Conservation (phyloP, 2,797 vertebrate genomes). For the Holocentrus rufus region DNA sequence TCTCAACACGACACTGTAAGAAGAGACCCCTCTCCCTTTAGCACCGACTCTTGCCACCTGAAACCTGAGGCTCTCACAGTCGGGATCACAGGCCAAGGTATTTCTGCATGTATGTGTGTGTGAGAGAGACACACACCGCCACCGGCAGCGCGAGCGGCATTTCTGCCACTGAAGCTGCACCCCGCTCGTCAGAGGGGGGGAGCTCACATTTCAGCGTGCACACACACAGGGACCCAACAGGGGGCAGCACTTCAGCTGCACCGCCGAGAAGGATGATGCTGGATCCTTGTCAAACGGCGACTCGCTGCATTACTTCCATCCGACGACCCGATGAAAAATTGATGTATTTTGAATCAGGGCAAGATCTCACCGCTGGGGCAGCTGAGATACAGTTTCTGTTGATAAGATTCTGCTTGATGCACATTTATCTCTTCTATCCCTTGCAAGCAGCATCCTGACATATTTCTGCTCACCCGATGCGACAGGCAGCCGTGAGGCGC, state of each 20-base stretch:
- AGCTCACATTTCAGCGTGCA: constrained; percentile 60
- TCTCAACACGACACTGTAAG: constrained; percentile 77
- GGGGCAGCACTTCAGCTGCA: constrained; percentile 71
- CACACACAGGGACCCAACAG: constrained; percentile 64
- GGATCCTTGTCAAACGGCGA: constrained; percentile 7
- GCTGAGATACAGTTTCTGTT: not conserved
- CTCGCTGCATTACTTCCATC: constrained; percentile 7
- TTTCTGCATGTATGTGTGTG: constrained; percentile 69
- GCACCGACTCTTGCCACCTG: constrained; percentile 71
- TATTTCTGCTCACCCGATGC: constrained; percentile 46
- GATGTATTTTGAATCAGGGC: not conserved
- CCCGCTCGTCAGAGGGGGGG: constrained; percentile 55
- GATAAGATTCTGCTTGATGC: not conserved
- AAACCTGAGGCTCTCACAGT: constrained; percentile 76
- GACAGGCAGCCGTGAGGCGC: constrained; percentile 34
- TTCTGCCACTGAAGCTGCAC: constrained; percentile 61
- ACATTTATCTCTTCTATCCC: not conserved
- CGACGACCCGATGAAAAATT: not conserved
- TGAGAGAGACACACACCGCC: constrained; percentile 49
- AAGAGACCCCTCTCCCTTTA: constrained; percentile 78
- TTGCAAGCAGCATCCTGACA: constrained; percentile 35
- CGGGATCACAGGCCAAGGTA: constrained; percentile 73
- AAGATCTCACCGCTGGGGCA: not conserved
- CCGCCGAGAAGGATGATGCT: constrained; percentile 17
- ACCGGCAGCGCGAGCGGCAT: constrained; percentile 63